Conservation (phyloP, 2,888 invertebrate genomes). For the Drosophila quinaria region DNA sequence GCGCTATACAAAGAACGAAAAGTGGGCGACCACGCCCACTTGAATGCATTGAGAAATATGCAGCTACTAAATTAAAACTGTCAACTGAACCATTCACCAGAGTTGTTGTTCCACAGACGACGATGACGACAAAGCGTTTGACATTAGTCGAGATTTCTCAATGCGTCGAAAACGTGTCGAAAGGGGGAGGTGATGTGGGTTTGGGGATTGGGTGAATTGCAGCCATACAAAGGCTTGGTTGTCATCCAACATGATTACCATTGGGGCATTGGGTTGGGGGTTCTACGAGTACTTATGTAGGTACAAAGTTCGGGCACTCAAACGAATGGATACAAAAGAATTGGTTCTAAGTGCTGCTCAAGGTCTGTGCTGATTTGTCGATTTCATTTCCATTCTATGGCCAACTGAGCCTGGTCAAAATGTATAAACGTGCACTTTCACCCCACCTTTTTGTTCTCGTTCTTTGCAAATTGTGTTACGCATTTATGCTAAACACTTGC, state of each 20-base stretch:
- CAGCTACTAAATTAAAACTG: conserved; percentile 70
- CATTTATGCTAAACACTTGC: conserved; percentile 41
- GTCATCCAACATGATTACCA: conserved; percentile 25
- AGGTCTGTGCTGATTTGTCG: conserved; percentile 59
- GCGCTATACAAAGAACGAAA: background rate
- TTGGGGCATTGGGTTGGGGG: background rate
- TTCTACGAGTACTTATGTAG: conserved; percentile 11
- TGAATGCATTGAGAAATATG: conserved; percentile 64
- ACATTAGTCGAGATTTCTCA: conserved; percentile 77
- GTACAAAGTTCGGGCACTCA: conserved; percentile 47
- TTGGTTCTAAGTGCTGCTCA: conserved; percentile 58
- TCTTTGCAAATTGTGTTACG: conserved; percentile 27
- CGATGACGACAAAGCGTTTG: conserved; percentile 72
- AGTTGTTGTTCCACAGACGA: conserved; percentile 14
- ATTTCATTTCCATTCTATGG: conserved; percentile 29
- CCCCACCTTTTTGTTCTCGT: background rate
- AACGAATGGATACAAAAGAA: conserved; percentile 43
- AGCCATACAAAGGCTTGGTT: conserved; percentile 68
- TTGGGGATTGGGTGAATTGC: conserved; percentile 23
- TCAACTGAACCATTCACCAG: conserved; percentile 32
- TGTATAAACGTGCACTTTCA: background rate
- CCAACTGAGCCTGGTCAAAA: conserved; percentile 7
- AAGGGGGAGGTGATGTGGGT: conserved; percentile 17
- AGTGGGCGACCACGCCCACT: conserved; percentile 16
- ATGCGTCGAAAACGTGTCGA: conserved; percentile 53